Evolutionary conservation across 2,797 vertebrate genomes (phyloP).

Genomic region (Chromobotia macracanthus): DNA sequence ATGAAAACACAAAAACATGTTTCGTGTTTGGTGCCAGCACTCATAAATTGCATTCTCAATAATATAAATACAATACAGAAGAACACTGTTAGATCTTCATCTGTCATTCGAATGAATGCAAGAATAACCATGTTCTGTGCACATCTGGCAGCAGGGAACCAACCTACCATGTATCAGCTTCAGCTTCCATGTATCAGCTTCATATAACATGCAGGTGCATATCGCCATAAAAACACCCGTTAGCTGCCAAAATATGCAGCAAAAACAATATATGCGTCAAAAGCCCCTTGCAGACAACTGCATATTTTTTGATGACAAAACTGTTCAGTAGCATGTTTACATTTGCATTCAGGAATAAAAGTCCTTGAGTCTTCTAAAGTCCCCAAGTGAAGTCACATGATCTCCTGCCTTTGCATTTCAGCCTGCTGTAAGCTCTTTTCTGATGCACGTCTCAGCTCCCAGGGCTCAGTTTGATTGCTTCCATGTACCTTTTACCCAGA

Average conservation of each 20-base stretch:
- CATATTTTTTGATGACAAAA: constrained; percentile 7
- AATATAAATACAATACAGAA: too few species aligned
- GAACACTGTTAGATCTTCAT: background rate
- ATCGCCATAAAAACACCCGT: background rate
- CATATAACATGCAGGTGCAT: background rate
- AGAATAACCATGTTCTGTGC: background rate
- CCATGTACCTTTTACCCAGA: constrained; percentile 42
- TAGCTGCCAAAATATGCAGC: background rate
- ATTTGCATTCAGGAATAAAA: background rate
- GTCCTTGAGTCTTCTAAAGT: background rate
- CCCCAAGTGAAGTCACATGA: background rate
- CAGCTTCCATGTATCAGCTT: background rate
- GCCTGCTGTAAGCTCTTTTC: constrained; percentile 27
- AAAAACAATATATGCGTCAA: background rate
- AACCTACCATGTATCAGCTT: background rate
- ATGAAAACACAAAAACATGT: too few species aligned
- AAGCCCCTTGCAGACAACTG: background rate
- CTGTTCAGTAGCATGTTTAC: background rate
- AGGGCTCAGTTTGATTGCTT: constrained; percentile 27
- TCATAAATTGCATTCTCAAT: too few species aligned
- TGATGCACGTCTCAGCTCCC: constrained; percentile 45
- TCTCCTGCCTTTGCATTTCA: constrained; percentile 16
- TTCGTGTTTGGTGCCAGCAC: too few species aligned
- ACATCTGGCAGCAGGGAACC: background rate
- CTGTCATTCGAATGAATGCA: background rate